phyloP scores from a whole-genome alignment of 2,113 vertebrate genomes.

The Poeciliopsis prolifica region DNA sequence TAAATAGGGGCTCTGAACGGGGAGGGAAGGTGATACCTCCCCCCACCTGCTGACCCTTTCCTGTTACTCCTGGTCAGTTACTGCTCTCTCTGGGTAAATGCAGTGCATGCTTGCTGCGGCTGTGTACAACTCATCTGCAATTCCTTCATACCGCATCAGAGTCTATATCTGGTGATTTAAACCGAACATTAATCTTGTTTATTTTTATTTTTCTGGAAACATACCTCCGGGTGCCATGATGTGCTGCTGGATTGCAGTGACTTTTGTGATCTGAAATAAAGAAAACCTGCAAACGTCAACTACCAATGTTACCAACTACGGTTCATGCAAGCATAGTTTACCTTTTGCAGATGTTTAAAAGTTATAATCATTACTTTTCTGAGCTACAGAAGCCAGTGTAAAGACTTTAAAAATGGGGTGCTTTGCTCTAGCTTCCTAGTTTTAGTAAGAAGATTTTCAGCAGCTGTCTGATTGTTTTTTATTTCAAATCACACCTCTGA shows the following conservation, averaged over 20 bases:
- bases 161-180: slow-evolving; percentile 19
- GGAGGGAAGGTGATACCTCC: slow-evolving; percentile 61
- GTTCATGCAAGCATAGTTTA: background rate
- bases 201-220: background rate
- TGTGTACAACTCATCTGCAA: slow-evolving; percentile 26
- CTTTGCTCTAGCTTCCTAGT: too few relatives aligned
- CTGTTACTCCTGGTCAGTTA: slow-evolving; percentile 7
- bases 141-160: background rate
- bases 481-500: too few relatives aligned
- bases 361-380: too few relatives aligned
- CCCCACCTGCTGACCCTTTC: background rate
- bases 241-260: too few relatives aligned
- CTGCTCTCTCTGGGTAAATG: background rate
- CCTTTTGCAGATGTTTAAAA: background rate
- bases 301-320: too few relatives aligned
- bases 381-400: too few relatives aligned
- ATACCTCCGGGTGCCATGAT: background rate
- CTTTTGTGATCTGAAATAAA: too few relatives aligned
- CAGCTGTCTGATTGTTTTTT: too few relatives aligned
- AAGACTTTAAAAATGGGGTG: too few relatives aligned
- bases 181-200: background rate
- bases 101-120: slow-evolving; percentile 13
- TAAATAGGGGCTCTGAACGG: slow-evolving; percentile 53
- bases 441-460: too few relatives aligned
- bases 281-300: too few relatives aligned